A percentile compares a stretch with the other conserved stretches of the same genome.
phyloP scores from a whole-genome alignment of 2,797 vertebrate species.

The Chiroxiphia lanceolata region DNA sequence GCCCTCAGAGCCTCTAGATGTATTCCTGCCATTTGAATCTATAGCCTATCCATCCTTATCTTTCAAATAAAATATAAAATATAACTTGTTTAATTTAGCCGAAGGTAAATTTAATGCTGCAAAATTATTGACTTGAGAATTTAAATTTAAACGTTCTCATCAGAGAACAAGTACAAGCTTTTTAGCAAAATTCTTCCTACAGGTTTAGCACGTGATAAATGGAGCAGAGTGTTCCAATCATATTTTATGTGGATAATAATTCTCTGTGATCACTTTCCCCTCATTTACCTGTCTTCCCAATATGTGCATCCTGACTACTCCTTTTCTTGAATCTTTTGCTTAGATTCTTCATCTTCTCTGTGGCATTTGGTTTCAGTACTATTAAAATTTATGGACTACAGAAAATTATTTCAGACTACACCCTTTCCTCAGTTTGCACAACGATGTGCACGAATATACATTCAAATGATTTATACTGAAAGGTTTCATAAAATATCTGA shows the following conservation, averaged over 20 bases:
- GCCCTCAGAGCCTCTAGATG: neutral
- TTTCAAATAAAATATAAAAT: constrained; percentile 17
- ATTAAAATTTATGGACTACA: constrained; percentile 15
- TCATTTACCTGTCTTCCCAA: neutral
- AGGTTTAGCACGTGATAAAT: neutral
- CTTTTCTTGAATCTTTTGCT: neutral
- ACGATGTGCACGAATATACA: neutral
- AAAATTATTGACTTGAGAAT: constrained; percentile 23
- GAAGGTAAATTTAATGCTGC: constrained; percentile 8
- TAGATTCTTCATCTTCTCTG: neutral
- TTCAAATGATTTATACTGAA: neutral
- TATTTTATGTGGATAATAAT: constrained; percentile 33
- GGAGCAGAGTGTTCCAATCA: neutral
- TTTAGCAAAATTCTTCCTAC: neutral
- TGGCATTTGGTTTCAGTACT: neutral
- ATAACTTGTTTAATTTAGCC: constrained; percentile 11
- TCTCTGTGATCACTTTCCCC: constrained; percentile 6
- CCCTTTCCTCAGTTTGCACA: neutral
- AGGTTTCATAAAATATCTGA: constrained; percentile 1
- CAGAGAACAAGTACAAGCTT: neutral
- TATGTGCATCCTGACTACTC: neutral
- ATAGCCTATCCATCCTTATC: neutral
- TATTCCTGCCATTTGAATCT: constrained; percentile 9
- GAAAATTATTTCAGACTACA: neutral
- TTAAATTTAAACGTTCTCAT: constrained; percentile 9